Percentiles rank a stretch among this genome's conserved stretches.
Evolutionary conservation across 2,888 invertebrate genomes (phyloP).

Genomic region (Choristoneura rosaceana): DNA sequence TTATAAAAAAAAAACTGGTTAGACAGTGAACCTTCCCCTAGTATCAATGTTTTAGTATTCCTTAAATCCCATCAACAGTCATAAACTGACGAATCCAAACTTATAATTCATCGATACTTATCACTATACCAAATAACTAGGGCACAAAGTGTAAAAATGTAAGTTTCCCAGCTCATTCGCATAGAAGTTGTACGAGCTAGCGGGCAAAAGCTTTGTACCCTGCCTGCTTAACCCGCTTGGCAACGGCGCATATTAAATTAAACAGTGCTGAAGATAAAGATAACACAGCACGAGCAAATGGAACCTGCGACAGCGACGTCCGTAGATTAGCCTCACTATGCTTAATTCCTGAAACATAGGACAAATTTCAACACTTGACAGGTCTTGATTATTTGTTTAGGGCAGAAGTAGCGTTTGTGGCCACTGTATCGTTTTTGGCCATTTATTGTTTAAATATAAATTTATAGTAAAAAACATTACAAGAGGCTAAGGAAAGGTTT

Average conservation of each 20-base stretch:
- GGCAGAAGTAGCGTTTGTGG: too few species aligned
- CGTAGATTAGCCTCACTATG: constrained; percentile 45
- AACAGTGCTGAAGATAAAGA: constrained; percentile 72
- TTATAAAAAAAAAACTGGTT: too few species aligned
- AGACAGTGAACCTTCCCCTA: too few species aligned
- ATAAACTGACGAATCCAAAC: constrained; percentile 7
- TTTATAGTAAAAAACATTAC: too few species aligned
- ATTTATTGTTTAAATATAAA: too few species aligned
- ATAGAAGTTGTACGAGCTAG: constrained; percentile 43
- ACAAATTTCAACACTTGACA: too few species aligned
- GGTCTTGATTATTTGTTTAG: too few species aligned
- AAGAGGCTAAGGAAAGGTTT: too few species aligned
- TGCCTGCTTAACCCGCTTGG: constrained; percentile 64
- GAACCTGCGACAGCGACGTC: constrained; percentile 54
- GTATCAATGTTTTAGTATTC: too few species aligned
- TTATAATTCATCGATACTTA: constrained; percentile 6
- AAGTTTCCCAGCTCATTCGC: constrained; percentile 30
- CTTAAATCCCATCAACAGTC: neutral
- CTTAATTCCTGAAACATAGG: too few species aligned
- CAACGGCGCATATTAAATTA: constrained; percentile 74
- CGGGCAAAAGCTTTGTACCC: constrained; percentile 48
- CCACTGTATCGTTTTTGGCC: too few species aligned
- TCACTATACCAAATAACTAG: constrained; percentile 17
- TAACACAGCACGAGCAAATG: constrained; percentile 69
- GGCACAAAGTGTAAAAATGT: constrained; percentile 27